These are phyloP conservation scores for Coelogynopora nodosa DNA, from an alignment of 2,888 invertebrate genomes.

Conservation along the genomic window DNA sequence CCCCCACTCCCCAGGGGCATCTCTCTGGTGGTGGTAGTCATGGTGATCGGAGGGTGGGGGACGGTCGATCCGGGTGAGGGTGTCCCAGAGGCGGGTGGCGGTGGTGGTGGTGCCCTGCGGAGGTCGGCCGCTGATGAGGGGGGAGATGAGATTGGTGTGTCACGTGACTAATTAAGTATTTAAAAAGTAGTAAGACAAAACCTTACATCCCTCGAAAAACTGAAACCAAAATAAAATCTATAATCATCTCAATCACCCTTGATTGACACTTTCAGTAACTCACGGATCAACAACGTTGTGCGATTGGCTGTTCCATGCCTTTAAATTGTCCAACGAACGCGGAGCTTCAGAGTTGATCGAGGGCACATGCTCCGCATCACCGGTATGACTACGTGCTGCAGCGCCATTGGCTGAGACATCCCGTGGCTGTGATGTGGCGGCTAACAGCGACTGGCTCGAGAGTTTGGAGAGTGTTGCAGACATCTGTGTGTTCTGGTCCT, in stretches of 20 bases:
- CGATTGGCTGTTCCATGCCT: neutral
- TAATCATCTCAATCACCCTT: too few species aligned
- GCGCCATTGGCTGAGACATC: neutral
- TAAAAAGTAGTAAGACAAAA: too few species aligned
- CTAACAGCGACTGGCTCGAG: neutral
- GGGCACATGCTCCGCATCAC: neutral
- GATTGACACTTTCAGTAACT: neutral
- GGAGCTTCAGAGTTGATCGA: neutral
- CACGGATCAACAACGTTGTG: neutral
- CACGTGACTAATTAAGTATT: too few species aligned
- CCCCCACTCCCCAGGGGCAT: neutral
- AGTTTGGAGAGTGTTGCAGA: constrained; percentile 32
- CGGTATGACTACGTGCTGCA: too few species aligned
- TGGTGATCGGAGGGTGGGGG: too few species aligned
- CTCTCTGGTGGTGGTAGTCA: too few species aligned
- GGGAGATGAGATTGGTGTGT: too few species aligned
- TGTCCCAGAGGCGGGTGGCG: neutral
- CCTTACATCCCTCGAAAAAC: too few species aligned
- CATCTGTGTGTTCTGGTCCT: constrained; percentile 56
- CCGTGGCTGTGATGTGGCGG: too few species aligned
- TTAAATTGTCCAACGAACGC: neutral
- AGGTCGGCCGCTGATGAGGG: neutral
- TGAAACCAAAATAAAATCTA: too few species aligned
- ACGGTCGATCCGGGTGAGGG: neutral
- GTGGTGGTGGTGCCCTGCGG: neutral